These are phyloP conservation scores for Chrysochloris asiatica DNA, from an alignment of 2,113 vertebrate species.

Conservation along the genomic window DNA sequence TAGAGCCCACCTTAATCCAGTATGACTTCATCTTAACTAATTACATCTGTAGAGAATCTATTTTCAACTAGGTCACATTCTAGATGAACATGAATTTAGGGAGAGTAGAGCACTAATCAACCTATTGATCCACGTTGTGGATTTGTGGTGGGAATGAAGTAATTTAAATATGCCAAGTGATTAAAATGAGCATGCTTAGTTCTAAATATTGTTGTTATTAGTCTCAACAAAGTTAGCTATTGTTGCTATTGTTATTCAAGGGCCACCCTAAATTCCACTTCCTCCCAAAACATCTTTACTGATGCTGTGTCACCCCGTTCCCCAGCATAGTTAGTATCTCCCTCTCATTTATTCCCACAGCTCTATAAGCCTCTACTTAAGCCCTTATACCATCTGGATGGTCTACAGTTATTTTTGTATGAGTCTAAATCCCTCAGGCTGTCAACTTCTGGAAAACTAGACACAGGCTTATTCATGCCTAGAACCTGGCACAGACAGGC, in stretches of 20 bases:
- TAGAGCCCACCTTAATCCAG: too few species aligned
- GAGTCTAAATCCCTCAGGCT: not conserved
- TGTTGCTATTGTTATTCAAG: not conserved
- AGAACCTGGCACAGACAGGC: not conserved
- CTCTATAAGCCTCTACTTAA: not conserved
- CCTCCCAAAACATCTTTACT: not conserved
- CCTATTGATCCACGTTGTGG: too few species aligned
- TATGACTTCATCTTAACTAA: too few species aligned
- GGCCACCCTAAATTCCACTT: not conserved
- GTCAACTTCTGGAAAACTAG: not conserved
- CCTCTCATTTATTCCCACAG: not conserved
- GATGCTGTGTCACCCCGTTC: not conserved
- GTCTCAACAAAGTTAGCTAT: too few species aligned
- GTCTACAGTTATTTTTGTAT: not conserved
- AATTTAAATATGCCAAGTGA: too few species aligned
- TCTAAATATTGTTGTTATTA: not conserved
- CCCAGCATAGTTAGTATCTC: rapidly evolving
- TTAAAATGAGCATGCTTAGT: not conserved
- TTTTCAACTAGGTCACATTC: too few species aligned
- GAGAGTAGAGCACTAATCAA: too few species aligned
- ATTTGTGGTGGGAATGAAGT: too few species aligned
- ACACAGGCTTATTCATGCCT: not conserved
- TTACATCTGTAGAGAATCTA: too few species aligned
- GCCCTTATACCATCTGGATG: not conserved
- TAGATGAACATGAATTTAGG: too few species aligned